Percentiles rank a stretch among this genome's conserved stretches.
These are phyloP conservation scores for Nesogale talazaci DNA, from an alignment of 2,113 vertebrate species.

Conservation along the genomic window DNA sequence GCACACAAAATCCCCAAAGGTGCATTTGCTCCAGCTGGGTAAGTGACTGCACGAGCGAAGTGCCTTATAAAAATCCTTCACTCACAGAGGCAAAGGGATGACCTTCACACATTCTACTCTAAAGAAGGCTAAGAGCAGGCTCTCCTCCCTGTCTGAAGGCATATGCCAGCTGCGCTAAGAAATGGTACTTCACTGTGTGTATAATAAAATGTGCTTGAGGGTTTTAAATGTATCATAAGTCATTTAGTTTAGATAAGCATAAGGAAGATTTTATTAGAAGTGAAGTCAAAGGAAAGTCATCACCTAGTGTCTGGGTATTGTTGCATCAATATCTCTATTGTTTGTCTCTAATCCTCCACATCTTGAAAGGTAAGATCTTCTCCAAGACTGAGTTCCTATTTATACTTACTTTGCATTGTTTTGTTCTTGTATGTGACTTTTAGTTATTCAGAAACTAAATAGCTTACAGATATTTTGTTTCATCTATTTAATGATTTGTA, in stretches of 20 bases:
- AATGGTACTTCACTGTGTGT: not conserved
- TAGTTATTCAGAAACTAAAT: conserved; percentile 17
- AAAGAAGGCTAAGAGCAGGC: not conserved
- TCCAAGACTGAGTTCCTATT: not conserved
- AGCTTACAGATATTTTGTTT: not conserved
- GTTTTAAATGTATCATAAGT: not conserved
- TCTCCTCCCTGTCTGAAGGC: not conserved
- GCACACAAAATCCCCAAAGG: not conserved
- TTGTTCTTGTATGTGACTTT: too few relatives aligned
- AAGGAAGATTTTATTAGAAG: conserved; percentile 12
- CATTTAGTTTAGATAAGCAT: conserved; percentile 36
- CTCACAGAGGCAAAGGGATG: not conserved
- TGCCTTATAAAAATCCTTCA: conserved; percentile 7
- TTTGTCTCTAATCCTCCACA: not conserved
- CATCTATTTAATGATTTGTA: not conserved
- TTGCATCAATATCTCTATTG: not conserved
- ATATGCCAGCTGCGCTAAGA: not conserved
- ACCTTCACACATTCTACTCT: not conserved
- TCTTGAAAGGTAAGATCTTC: conserved; percentile 28
- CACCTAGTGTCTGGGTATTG: not conserved
- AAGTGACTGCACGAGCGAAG: not conserved
- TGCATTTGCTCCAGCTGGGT: not conserved
- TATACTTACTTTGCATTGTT: too few relatives aligned
- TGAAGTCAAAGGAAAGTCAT: conserved; percentile 1
- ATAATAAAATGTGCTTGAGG: not conserved